Percentiles rank a stretch among this genome's conserved stretches.
Conservation (phyloP, 2,113 vertebrate species). For the Muntiacus muntjak region DNA sequence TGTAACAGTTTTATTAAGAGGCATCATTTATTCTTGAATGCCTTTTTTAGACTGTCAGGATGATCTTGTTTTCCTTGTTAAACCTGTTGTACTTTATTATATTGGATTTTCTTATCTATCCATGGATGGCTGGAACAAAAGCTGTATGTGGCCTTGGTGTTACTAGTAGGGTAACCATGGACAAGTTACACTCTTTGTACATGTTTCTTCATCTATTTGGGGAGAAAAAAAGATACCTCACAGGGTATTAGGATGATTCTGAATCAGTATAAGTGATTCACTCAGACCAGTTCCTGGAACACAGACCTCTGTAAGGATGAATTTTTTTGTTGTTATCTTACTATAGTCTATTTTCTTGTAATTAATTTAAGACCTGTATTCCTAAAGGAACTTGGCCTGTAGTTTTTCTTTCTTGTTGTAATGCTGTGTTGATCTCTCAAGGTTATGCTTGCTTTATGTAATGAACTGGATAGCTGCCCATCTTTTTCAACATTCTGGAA, state of each 20-base stretch:
- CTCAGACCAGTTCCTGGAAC: neutral
- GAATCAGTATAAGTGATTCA: neutral
- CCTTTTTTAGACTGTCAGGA: neutral
- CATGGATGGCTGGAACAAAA: neutral
- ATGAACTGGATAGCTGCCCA: neutral
- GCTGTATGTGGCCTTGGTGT: neutral
- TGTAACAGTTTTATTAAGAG: neutral
- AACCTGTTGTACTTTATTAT: neutral
- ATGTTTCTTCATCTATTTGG: neutral
- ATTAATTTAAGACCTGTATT: neutral
- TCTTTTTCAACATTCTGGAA: constrained; percentile 37
- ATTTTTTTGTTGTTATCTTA: neutral
- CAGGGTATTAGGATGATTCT: neutral
- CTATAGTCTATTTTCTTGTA: neutral
- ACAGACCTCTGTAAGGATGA: neutral
- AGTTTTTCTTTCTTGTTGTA: neutral
- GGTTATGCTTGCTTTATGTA: constrained; percentile 1
- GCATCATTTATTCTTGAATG: neutral
- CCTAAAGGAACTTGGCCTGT: neutral
- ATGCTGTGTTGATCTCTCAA: neutral
- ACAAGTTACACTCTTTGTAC: neutral
- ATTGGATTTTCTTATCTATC: neutral
- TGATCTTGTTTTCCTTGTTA: neutral
- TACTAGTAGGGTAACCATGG: neutral
- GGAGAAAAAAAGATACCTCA: neutral